Evolutionary conservation across 2,113 vertebrate genomes (phyloP).

Genomic region (Candoia aspera): DNA sequence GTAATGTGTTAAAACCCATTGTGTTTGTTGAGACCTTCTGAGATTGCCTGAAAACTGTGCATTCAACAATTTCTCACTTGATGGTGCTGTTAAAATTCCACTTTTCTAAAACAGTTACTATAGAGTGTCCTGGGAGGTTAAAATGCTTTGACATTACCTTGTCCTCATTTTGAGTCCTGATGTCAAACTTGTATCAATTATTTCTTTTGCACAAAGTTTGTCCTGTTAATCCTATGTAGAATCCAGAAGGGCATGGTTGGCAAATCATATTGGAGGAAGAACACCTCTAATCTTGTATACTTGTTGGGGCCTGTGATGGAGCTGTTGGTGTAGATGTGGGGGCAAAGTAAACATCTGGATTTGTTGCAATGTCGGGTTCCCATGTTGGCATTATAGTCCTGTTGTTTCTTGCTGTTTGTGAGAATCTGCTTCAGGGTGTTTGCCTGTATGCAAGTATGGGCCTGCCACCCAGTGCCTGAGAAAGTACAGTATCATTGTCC

Average conservation of each 20-base stretch:
- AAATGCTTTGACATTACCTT: background rate
- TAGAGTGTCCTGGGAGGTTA: background rate
- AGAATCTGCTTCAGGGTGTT: background rate
- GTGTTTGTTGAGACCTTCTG: background rate
- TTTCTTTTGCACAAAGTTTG: background rate
- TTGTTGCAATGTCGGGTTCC: background rate
- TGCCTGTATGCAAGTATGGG: background rate
- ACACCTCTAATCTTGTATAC: background rate
- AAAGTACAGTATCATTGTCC: background rate
- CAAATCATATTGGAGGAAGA: background rate
- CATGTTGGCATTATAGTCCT: background rate
- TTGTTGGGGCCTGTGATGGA: background rate
- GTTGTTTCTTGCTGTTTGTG: background rate
- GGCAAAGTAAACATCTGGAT: background rate
- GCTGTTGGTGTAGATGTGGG: background rate
- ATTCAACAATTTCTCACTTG: background rate
- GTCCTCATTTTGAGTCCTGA: background rate
- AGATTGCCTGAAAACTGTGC: background rate
- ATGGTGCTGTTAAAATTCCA: background rate
- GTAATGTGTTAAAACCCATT: background rate
- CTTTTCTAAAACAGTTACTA: background rate
- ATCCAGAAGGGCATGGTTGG: background rate
- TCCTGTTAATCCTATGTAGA: background rate
- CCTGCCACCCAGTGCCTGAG: background rate
- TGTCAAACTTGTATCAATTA: background rate